Evolutionary conservation across 2,113 vertebrate genomes (phyloP), one percentile per base, ranked within the genome.

Genomic region (Leptodactylus fuscus): DNA sequence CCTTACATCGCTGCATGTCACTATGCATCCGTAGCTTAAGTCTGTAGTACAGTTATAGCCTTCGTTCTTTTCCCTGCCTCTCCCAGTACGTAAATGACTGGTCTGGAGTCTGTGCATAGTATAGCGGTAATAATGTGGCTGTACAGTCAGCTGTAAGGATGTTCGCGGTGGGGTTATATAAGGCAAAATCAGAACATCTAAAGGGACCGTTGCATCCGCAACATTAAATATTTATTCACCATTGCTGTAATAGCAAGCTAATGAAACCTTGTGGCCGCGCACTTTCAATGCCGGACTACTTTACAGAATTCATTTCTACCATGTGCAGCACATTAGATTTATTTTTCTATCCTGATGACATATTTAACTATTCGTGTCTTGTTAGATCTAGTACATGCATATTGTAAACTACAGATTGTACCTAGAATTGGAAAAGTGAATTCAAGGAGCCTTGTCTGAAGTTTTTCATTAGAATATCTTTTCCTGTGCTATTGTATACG

Each of bases 211-310:
- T 67, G 32, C 62, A 69, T 69, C 65, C 65, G 65, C 34, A 69
- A 38, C 34, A 69, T 69, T 69, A 69, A 69, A 69, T 69, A 69
- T 69, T 69, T 69, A 69, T 69, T 36, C 34, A 20, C 22, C 65
- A 36, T 69, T 22, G 65, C 65, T 69, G 32, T 69, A 69, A 69
- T 22, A 38, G 34, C 32, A 69, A 38, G 62, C 62, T 69, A 69
- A 69, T 69, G 65, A 69, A 38, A 38, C 20, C 9, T 15, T 69
- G 36, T 69, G 65, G 65, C 32, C 36, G 32, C 62, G 22, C 34
- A 36, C 65, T 36, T 38, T 36, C 16, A 36, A 69, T 67, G 34
- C 65, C 65, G 34, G 34, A 69, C 65, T 69, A 34, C 18, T 69
- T 65, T 22, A 34, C 1, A 69, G 65, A 69, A 69, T 38, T 22